Evolutionary conservation across 2,888 invertebrate genomes (phyloP), one percentile per base, ranked within the genome.

Genomic region (Torymus aiolomorphi): DNA sequence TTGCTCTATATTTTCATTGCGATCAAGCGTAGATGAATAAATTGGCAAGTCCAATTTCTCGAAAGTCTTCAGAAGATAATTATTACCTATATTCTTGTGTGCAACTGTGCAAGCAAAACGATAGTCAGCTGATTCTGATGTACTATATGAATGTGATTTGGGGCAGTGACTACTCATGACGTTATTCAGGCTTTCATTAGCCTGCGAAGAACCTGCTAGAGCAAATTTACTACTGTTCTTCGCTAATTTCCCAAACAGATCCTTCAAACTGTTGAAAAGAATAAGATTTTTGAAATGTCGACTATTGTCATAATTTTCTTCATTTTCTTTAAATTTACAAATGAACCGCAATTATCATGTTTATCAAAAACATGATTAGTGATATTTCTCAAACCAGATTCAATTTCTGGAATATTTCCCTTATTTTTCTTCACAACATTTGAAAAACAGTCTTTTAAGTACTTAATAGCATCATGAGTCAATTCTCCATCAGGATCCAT

Each of bases 101-200:
- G 56, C 65, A 16, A 76, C 66, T 63, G 75, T 75, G 51, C 8
- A 51, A 51, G 51, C 11, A 51, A 51, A 76, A 31, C 76, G 49
- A 49, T 67, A 65, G 61, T 67, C 66, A 5, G 76, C 18, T 12
- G 52, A 65, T 51, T 8, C 56, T 24, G 42, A 54, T 49, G 57
- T 67, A 42, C 75, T 75, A 56, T 67, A 56, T 52, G 65, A 76
- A 24, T 56, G 20, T 76, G 54, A 65, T 67, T 76, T 67, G 12
- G 76, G 67, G 51, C 56, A 56, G 57, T 76, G 63, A 54, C 76
- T 76, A 56, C 66, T 56, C 66, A 67, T 76, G 13, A 31, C 16
- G 51, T 61, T 62, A 63, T 73, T 63, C 52, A 73, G 51, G 49
- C 74, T 73, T 63, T 73, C 74, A 73, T 73, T 73, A 11, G 74